Evolutionary conservation across 2,888 invertebrate species (phyloP), one percentile per base, ranked within the genome.

Genomic region (Mactromeris polynyma): DNA sequence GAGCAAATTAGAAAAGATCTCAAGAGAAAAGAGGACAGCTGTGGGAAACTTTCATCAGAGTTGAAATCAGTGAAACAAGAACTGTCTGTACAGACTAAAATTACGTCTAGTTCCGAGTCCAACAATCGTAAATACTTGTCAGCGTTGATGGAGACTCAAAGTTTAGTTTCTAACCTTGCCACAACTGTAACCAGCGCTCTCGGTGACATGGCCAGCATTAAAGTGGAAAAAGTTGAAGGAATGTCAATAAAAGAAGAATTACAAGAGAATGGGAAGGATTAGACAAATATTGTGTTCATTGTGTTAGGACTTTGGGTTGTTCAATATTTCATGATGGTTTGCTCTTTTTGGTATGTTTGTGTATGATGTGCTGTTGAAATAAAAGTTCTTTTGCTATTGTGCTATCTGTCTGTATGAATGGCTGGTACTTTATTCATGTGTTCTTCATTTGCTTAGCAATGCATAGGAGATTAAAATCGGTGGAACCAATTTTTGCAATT

Each of bases 41-140:
- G 97, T 64, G 97, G 97, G 95, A 97, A 97, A 94, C 96, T 98
- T 40, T 97, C 97, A 69, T 96, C 97, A 0, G 98, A 98, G 95
- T 95, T 98, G 58, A 93, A 93, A 36, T 87, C 92, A 51, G 73
- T 93, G 51, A 94, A 93, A 51, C 93, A 93, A 3, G 93, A 94
- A 26, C 77, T 94, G 19, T 91, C 93, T 1, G 89, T 89, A 6
- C 94, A 94, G 78, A 91, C 92, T 33, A 92, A 92, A 58, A 83
- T 93, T 4, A 93, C 93, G 19, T 93, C 79, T 54, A 91, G 85
- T 79, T 90, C 93, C 0, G 93, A 94, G 46, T 90, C 92, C 11
- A 91, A 88, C 80, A 93, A 93, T 81, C 91, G 91, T 73, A 92
- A 92, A 80, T 94, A 93, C 80, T 88, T 93, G 33, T 90, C 93